A percentile compares a stretch with the other conserved stretches of the same genome.
These are phyloP conservation scores for Acleris laterana DNA, from an alignment of 2,888 invertebrate species.

Conservation along the genomic window DNA sequence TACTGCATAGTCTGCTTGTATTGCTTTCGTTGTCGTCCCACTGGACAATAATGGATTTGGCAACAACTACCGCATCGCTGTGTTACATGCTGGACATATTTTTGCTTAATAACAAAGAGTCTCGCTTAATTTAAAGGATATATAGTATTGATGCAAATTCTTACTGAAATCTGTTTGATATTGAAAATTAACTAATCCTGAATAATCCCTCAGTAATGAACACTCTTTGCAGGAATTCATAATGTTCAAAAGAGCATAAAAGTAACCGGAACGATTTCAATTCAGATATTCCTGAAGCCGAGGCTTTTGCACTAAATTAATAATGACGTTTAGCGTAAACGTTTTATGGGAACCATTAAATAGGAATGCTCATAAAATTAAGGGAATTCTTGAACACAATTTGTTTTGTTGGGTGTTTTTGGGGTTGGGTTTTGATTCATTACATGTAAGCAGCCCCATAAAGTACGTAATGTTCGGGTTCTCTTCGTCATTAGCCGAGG, in stretches of 20 bases:
- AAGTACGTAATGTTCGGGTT: conserved; percentile 24
- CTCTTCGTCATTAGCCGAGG: conserved; percentile 30
- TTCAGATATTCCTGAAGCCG: too few relatives aligned
- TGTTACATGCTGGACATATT: conserved; percentile 25
- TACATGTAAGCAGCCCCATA: conserved; percentile 12
- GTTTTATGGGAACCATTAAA: too few relatives aligned
- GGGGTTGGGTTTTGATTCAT: conserved; percentile 11
- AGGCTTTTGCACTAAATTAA: too few relatives aligned
- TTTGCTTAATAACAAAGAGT: background rate
- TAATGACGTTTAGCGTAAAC: too few relatives aligned
- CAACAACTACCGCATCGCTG: conserved; percentile 42
- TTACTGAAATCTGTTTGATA: background rate
- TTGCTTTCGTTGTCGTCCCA: conserved; percentile 52
- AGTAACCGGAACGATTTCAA: too few relatives aligned
- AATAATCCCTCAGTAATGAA: too few relatives aligned
- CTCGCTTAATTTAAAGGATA: background rate
- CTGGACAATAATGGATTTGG: conserved; percentile 55
- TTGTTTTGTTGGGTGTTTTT: background rate
- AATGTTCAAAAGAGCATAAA: too few relatives aligned
- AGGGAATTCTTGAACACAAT: too few relatives aligned
- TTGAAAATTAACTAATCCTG: background rate
- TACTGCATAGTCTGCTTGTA: conserved; percentile 55
- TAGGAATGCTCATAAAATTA: too few relatives aligned
- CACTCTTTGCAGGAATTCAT: too few relatives aligned
- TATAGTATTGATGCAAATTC: background rate